These are phyloP conservation scores for Alentia gelatinosa DNA, from an alignment of 2,888 invertebrate genomes.

Conservation along the genomic window DNA sequence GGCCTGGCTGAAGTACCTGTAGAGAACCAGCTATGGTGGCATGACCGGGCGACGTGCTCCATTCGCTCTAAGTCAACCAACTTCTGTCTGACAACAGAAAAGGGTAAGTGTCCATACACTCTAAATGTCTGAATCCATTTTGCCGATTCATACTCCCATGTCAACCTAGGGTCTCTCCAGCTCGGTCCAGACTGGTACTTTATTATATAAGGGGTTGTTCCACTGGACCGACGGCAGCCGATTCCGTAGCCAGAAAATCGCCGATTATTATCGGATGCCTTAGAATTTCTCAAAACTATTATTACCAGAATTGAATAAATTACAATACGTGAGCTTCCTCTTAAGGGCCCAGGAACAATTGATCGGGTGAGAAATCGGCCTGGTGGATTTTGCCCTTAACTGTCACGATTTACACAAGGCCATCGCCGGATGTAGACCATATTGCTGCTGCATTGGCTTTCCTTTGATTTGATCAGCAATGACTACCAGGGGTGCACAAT, in stretches of 20 bases:
- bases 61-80: neutral
- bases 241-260: neutral
- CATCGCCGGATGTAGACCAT: too few relatives aligned
- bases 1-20: neutral
- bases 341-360: too few relatives aligned
- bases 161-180: neutral
- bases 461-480: too few relatives aligned
- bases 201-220: neutral
- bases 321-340: too few relatives aligned
- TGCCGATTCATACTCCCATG: neutral
- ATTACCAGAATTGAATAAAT: too few relatives aligned
- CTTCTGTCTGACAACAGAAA: neutral
- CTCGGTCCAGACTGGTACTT: neutral
- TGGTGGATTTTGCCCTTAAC: too few relatives aligned
- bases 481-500: too few relatives aligned
- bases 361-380: too few relatives aligned
- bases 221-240: neutral
- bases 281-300: too few relatives aligned
- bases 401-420: too few relatives aligned
- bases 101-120: neutral
- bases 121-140: neutral
- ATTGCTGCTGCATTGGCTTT: too few relatives aligned
- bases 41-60: neutral
- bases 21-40: constrained; percentile 36
- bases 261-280: neutral